A percentile compares a stretch with the other conserved stretches of the same genome.
Evolutionary conservation across 2,113 vertebrate species (phyloP).

Genomic region (Eulemur macaco): DNA sequence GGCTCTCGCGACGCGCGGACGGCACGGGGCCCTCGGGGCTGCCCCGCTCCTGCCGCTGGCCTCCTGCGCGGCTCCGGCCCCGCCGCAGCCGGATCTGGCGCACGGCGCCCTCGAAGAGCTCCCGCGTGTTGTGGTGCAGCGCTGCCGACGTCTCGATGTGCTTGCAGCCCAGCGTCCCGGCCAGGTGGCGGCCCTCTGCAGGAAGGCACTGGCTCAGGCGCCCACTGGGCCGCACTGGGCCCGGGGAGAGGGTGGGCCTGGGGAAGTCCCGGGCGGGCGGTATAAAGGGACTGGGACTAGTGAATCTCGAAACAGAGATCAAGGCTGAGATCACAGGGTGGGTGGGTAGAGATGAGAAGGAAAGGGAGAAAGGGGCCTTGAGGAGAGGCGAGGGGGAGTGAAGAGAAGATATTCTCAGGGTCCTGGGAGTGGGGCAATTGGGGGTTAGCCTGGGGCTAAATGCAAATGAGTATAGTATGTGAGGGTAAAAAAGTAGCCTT

Average conservation of each 20-base stretch:
- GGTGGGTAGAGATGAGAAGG: neutral
- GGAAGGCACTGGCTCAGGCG: conserved; percentile 15
- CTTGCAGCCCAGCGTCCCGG: conserved; percentile 89
- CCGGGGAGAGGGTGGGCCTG: neutral
- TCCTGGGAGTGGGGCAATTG: neutral
- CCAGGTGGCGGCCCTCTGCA: conserved; percentile 90
- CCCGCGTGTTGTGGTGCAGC: conserved; percentile 90
- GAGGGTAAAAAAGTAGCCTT: neutral
- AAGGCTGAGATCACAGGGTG: neutral
- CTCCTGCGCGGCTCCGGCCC: conserved; percentile 61
- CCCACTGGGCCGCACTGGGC: neutral
- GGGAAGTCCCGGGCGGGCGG: neutral
- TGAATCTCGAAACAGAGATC: neutral
- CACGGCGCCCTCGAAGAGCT: conserved; percentile 90
- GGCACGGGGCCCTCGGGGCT: conserved; percentile 71
- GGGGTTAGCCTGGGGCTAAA: neutral
- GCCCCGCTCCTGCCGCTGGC: neutral
- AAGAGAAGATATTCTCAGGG: neutral
- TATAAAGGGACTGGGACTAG: neutral
- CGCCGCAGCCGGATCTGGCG: conserved; percentile 87
- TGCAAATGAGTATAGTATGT: neutral
- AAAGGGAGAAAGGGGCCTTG: neutral
- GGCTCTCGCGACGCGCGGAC: conserved; percentile 87
- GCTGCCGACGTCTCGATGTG: conserved; percentile 92
- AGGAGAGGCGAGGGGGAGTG: neutral